phyloP scores from a whole-genome alignment of 1,140 invertebrate species.

The Temnothorax longispinosus region DNA sequence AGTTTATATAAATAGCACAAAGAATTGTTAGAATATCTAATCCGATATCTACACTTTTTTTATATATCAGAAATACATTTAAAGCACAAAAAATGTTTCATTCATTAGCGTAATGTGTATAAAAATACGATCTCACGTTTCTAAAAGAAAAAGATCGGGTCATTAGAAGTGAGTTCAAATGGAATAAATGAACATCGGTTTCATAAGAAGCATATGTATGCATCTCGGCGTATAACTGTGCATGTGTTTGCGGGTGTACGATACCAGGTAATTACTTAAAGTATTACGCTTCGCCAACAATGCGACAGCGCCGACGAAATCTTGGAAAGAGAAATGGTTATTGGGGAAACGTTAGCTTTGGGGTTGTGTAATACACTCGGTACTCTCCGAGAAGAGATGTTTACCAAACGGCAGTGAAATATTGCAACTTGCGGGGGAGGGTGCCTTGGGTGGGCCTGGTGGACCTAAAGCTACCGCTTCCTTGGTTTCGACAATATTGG shows the following conservation, averaged over 20 bases:
- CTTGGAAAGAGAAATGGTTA: slow-evolving; percentile 62
- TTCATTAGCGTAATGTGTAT: neutral
- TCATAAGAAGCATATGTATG: neutral
- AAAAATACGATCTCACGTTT: too few relatives aligned
- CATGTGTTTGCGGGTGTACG: neutral
- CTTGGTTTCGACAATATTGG: slow-evolving; percentile 68
- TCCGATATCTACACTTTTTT: neutral
- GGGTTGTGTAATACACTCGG: slow-evolving; percentile 58
- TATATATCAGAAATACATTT: neutral
- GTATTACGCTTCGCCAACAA: slow-evolving; percentile 48
- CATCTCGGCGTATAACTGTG: too few relatives aligned
- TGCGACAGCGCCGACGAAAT: slow-evolving; percentile 49
- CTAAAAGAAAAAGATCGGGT: neutral
- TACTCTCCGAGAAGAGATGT: slow-evolving; percentile 60
- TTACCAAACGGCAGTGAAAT: slow-evolving; percentile 64
- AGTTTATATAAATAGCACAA: neutral
- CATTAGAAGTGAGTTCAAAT: neutral
- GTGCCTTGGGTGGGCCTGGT: neutral
- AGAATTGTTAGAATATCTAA: neutral
- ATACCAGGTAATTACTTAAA: slow-evolving; percentile 57
- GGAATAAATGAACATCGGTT: neutral
- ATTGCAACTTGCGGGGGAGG: slow-evolving; percentile 45
- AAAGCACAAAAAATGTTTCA: neutral
- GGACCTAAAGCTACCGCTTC: slow-evolving; percentile 58
- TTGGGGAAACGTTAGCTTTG: slow-evolving; percentile 55